Evolutionary conservation across 2,888 invertebrate species (phyloP), one percentile per base, ranked within the genome.

Genomic region (Catocala nupta): DNA sequence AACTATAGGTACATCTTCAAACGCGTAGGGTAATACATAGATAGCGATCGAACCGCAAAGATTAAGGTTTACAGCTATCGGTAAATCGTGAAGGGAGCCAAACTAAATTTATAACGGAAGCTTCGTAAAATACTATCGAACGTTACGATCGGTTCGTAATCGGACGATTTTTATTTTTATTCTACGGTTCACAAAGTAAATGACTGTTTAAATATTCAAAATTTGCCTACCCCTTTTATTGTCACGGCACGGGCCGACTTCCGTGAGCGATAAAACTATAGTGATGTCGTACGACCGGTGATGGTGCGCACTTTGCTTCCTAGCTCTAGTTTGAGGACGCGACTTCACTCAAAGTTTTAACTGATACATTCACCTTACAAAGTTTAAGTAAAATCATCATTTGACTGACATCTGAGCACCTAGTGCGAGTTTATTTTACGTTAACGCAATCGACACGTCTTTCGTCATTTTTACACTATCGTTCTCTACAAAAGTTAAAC

Each of bases 151-250:
- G 71, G 77, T 59, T 67, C 74, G 75, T 86, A 87, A 86, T 84
- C 81, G 82, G 70, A 68, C 69, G 75, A 74, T 82, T 85, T 80
- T 84, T 81, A 80, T 85, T 86, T 87, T 87, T 85, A 82, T 85
- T 81, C 81, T 75, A 78, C 73, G 76, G 80, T 77, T 74, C 76
- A 75, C 78, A 73, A 79, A 77, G 72, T 76, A 75, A 81, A 82
- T 77, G 79, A 69, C 77, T 79, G 83, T 81, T 90, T 87, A 87
- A 88, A 89, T 90, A 90, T 90, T 90, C 88, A 84, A 88, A 89
- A 89, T 89, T 85, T 73, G 81, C 76, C 75, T 85, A 90, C 90
- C 91, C 90, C 87, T 91, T 81, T 90, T 88, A 85, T 85, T 86
- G 86, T 84, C 85, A 82, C 84, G 77, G 78, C 74, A 78, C 69